Conservation (phyloP, 2,888 invertebrate genomes). For the Dicycla oo region DNA sequence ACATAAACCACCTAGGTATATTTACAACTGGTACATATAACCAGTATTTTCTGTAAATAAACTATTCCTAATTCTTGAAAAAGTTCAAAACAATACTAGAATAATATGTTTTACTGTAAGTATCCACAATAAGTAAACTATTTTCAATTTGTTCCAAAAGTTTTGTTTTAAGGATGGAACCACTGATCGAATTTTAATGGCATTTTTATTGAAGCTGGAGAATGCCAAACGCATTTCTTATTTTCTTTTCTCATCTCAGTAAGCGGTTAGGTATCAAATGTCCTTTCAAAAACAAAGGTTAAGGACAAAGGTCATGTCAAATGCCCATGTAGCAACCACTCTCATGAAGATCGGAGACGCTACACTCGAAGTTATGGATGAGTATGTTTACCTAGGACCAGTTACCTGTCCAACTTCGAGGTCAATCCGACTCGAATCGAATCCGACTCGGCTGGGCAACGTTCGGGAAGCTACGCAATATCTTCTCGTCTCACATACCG, state of each 20-base stretch:
- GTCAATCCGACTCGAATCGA: no score
- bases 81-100: background rate
- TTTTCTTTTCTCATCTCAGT: slow-evolving; percentile 29
- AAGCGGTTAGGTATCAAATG: background rate
- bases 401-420: no score
- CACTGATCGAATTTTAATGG: slow-evolving; percentile 29
- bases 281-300: no score
- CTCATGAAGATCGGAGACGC: no score
- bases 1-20: background rate
- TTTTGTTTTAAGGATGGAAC: background rate
- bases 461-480: no score
- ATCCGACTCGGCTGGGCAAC: no score
- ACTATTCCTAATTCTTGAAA: background rate
- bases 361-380: no score
- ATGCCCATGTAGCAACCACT: no score
- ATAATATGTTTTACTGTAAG: background rate
- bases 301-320: no score
- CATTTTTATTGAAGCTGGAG: slow-evolving; percentile 11
- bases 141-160: background rate
- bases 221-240: background rate
- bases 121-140: background rate
- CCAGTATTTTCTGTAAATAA: background rate
- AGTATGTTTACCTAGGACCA: no score
- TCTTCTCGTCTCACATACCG: no score
- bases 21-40: background rate